phyloP scores from a whole-genome alignment of 2,888 invertebrate genomes.

The Augiades crinisus region DNA sequence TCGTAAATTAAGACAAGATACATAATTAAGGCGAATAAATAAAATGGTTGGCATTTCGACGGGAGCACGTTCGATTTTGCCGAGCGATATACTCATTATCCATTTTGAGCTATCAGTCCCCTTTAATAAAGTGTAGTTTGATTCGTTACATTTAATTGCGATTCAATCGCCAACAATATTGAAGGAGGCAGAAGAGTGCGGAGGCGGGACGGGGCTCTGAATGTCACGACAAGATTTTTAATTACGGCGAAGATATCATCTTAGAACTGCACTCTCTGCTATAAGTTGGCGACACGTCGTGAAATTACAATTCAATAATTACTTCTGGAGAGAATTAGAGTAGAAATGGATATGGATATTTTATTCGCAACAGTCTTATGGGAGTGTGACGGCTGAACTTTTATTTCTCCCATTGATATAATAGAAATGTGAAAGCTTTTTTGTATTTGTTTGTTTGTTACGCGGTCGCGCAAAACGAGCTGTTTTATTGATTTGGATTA shows the following conservation, averaged over 20 bases:
- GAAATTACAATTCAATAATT: slow-evolving; percentile 77
- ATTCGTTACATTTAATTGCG: slow-evolving; percentile 78
- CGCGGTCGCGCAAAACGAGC: too few species aligned
- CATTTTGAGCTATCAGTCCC: slow-evolving; percentile 76
- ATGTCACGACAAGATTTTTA: slow-evolving; percentile 82
- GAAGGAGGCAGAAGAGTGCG: slow-evolving; percentile 71
- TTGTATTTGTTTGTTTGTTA: too few species aligned
- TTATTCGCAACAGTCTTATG: slow-evolving; percentile 37
- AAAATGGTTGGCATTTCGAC: slow-evolving; percentile 81
- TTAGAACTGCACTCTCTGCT: slow-evolving; percentile 67
- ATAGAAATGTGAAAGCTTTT: slow-evolving; percentile 56
- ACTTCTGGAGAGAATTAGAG: slow-evolving; percentile 47
- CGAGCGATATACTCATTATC: slow-evolving; percentile 53
- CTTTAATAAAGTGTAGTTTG: slow-evolving; percentile 79
- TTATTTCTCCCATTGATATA: too few species aligned
- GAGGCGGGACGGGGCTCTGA: slow-evolving; percentile 75
- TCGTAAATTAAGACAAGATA: slow-evolving; percentile 82
- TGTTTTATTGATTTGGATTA: too few species aligned
- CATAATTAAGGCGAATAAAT: slow-evolving; percentile 82
- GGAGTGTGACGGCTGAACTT: too few species aligned
- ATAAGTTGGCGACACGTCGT: slow-evolving; percentile 62
- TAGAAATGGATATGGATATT: slow-evolving; percentile 40
- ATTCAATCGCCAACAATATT: slow-evolving; percentile 80
- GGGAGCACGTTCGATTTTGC: slow-evolving; percentile 78
- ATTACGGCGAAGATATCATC: slow-evolving; percentile 79